A percentile compares a stretch with the other conserved stretches of the same genome.
phyloP scores from a whole-genome alignment of 2,888 invertebrate species.

The Cryptus viduatorius region DNA sequence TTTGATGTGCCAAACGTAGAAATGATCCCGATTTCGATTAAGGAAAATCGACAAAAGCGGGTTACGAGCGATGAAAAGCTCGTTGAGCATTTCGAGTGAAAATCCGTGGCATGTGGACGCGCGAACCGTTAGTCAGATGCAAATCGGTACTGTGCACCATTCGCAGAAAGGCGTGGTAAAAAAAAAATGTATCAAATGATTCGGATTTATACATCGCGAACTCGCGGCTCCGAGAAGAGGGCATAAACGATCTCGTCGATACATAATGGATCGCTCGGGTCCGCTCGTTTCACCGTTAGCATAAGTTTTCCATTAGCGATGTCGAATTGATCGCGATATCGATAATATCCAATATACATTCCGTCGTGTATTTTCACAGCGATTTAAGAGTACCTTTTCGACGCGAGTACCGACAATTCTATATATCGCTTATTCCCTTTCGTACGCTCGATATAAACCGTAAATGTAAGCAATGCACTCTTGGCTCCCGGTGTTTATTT shows the following conservation, averaged over 20 bases:
- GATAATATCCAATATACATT: constrained; percentile 82
- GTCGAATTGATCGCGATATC: constrained; percentile 78
- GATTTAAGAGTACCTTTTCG: constrained; percentile 69
- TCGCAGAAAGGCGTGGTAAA: background rate
- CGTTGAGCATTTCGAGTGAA: constrained; percentile 14
- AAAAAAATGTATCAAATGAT: constrained; percentile 53
- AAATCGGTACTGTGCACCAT: constrained; percentile 39
- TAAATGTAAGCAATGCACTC: constrained; percentile 11
- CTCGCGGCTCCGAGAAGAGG: constrained; percentile 42
- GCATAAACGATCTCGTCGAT: constrained; percentile 71
- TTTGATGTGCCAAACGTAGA: constrained; percentile 29
- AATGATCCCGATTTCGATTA: constrained; percentile 6
- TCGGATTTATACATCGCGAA: constrained; percentile 1
- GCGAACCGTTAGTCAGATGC: constrained; percentile 41
- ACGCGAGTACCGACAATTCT: constrained; percentile 46
- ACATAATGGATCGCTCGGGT: constrained; percentile 75
- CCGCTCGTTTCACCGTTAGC: constrained; percentile 71
- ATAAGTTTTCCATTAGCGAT: constrained; percentile 82
- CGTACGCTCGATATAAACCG: background rate
- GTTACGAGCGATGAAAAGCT: constrained; percentile 23
- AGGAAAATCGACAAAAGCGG: constrained; percentile 43
- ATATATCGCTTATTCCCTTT: constrained; percentile 6
- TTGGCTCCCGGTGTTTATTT: constrained; percentile 53
- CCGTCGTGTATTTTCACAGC: constrained; percentile 71
- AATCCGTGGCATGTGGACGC: background rate